Evolutionary conservation across 2,113 vertebrate species (phyloP).

Genomic region (Sminthopsis crassicaudata): DNA sequence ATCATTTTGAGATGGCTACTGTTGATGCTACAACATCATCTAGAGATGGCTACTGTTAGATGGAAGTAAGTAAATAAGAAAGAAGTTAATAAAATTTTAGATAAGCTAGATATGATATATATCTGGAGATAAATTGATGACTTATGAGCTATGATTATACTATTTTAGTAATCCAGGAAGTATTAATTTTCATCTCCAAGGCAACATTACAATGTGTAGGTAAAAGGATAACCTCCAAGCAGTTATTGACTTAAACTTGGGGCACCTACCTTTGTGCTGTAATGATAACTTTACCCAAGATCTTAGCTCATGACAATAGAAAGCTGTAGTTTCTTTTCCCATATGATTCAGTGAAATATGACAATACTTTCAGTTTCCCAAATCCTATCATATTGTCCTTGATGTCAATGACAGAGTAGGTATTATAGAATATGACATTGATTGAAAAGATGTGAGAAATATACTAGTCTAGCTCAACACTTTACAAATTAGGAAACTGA

Average conservation of each 20-base stretch:
- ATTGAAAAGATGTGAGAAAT: neutral
- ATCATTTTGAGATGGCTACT: no score
- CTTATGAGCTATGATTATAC: neutral
- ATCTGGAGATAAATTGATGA: no score
- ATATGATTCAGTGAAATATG: neutral
- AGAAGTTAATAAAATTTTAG: no score
- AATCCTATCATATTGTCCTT: neutral
- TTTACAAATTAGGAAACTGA: conserved; percentile 35
- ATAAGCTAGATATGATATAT: no score
- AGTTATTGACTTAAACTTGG: neutral
- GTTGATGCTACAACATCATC: no score
- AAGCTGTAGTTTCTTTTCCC: neutral
- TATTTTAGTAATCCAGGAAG: no score
- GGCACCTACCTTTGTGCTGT: neutral
- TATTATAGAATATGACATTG: neutral
- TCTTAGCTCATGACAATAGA: neutral
- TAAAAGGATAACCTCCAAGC: neutral
- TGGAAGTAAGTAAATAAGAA: no score
- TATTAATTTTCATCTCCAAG: neutral
- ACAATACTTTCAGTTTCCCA: neutral
- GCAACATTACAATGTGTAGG: neutral
- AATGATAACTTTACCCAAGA: neutral
- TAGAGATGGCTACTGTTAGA: no score
- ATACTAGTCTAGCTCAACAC: neutral
- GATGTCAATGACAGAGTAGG: neutral